phyloP scores from a whole-genome alignment of 92 coral and sea anemone genomes.

The Parazoanthus swiftii region DNA sequence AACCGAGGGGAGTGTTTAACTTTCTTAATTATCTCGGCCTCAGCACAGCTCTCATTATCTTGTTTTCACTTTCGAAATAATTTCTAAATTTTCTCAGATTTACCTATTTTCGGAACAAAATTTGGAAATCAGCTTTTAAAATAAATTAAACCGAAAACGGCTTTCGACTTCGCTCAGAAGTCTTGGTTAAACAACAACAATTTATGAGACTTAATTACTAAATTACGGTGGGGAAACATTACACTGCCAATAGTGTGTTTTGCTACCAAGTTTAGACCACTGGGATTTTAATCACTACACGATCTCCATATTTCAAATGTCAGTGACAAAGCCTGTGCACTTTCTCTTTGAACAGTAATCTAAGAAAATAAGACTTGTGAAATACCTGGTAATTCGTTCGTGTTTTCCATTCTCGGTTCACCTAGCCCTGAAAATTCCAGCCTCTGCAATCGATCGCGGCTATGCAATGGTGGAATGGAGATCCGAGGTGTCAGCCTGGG shows the following conservation, averaged over 20 bases:
- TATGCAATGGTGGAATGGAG: constrained; percentile 35
- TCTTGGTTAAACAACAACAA: constrained; percentile 10
- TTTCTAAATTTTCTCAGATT: constrained; percentile 14
- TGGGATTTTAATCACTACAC: neutral
- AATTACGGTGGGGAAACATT: constrained; percentile 36
- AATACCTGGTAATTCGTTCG: constrained; percentile 40
- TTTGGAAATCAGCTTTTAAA: neutral
- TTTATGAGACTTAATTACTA: constrained; percentile 42
- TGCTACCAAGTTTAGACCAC: neutral
- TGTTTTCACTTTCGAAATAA: constrained; percentile 32
- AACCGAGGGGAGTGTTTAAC: constrained; percentile 33
- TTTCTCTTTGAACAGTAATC: neutral
- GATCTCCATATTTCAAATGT: constrained; percentile 15
- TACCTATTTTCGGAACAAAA: neutral
- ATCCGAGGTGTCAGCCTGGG: constrained; percentile 36
- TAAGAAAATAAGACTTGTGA: neutral
- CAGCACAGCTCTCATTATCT: constrained; percentile 34
- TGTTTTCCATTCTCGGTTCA: constrained; percentile 45
- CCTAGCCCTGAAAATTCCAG: constrained; percentile 45
- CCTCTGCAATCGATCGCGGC: constrained; percentile 32
- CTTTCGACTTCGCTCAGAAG: neutral
- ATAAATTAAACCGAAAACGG: neutral
- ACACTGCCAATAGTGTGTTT: constrained; percentile 19
- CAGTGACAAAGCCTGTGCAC: neutral
- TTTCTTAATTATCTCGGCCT: constrained; percentile 19